Base-by-base conservation (phyloP, 1,140 invertebrate species). In the Drosophila lacertosa region DNA sequence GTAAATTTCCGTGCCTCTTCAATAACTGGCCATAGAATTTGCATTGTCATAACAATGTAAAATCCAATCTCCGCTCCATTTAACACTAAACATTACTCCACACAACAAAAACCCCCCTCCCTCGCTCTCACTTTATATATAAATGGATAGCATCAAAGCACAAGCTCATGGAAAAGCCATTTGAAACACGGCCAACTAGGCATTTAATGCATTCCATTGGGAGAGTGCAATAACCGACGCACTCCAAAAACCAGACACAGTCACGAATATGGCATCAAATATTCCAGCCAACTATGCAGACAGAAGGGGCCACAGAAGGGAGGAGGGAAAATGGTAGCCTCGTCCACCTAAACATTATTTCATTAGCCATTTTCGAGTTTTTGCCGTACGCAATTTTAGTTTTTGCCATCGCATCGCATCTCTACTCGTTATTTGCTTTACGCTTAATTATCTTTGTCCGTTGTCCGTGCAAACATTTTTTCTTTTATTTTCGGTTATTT, bases 371-470 rank as follows among this genome's bases (percentile, higher is more conserved):
- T 69, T 57, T 69, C 50, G 13, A 67, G 40, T 42, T 72, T 62
- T 26, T 45, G 51, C 37, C 29, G 57, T 69, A 55, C 68, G 45
- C 37, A 55, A 47, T 63, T 69, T 68, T 55, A 45, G 32, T 53
- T 59, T 59, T 59, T 20, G 47, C 48, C 44, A 59, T 18, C 16
- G 33, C 63, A 62, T 22, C 10, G 18, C 18, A 39, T 7, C 33
- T 10, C 42, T 22, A 15, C 45, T 45, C 29, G 53, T 40, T 58
- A 32, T 59, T 72, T 54, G 53, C 37, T 72, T 47, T 22, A 59
- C 40, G 63, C 64, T 73, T 68, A 73, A 73, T 73, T 73, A 73
- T 73, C 65, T 44, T 55, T 68, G 65, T 59, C 32, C 26, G 16
- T 4, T 44, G 54, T 51, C 26, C 22, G 16, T 9, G 26, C 32